Evolutionary conservation across 2,113 vertebrate genomes (phyloP).

Genomic region (cattle (Bos taurus)): DNA sequence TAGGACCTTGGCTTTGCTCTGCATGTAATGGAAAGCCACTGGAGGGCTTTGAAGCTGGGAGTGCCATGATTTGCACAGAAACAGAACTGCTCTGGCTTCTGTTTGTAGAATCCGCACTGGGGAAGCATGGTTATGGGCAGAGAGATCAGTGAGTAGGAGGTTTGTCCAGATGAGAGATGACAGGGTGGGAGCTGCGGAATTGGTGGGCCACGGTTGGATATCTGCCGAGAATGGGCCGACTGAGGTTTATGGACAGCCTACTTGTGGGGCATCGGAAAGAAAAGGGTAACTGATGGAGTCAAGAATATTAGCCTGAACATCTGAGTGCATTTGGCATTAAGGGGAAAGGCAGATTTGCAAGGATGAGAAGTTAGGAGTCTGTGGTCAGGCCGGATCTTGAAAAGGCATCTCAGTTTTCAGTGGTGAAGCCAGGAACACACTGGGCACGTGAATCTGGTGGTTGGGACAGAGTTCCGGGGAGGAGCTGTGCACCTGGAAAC

Average conservation of each 20-base stretch:
- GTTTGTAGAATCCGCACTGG: background rate
- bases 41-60: background rate
- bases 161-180: background rate
- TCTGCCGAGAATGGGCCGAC: background rate
- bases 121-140: rapidly evolving
- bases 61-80: background rate
- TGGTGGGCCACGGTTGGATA: background rate
- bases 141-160: background rate
- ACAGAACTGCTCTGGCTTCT: background rate
- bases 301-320: background rate
- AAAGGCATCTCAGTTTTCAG: background rate
- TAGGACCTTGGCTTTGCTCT: background rate
- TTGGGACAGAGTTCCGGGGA: background rate
- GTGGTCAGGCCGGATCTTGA: background rate
- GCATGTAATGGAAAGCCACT: background rate
- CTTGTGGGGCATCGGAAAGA: background rate
- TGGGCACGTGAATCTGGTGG: background rate
- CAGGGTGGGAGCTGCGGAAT: background rate
- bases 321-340: background rate
- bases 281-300: background rate
- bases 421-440: background rate
- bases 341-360: background rate
- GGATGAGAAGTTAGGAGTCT: background rate
- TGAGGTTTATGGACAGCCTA: background rate
- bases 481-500: background rate